These are phyloP conservation scores for Orius insidiosus DNA, from an alignment of 1,140 invertebrate species.

Conservation along the genomic window DNA sequence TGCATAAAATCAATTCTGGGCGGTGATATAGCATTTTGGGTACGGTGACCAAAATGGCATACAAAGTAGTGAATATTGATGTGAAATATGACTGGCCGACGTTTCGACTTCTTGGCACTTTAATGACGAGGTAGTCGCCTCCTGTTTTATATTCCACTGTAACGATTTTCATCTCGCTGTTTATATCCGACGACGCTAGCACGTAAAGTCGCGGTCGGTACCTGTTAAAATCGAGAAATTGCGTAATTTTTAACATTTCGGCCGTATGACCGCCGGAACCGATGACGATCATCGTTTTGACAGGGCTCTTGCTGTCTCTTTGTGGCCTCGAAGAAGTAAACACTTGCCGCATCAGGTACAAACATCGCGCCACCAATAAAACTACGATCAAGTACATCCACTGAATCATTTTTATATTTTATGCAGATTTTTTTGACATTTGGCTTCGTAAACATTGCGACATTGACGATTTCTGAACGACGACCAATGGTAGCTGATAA, in stretches of 20 bases:
- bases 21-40: constrained; percentile 47
- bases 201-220: constrained; percentile 61
- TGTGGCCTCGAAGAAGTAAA: not conserved
- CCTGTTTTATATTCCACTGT: constrained; percentile 6
- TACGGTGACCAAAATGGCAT: constrained; percentile 46
- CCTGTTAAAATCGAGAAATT: constrained; percentile 34
- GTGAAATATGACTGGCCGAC: constrained; percentile 74
- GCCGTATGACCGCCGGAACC: constrained; percentile 68
- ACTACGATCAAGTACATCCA: not conserved
- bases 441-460: constrained; percentile 24
- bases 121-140: constrained; percentile 31
- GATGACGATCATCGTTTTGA: constrained; percentile 34
- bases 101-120: constrained; percentile 66
- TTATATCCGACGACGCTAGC: constrained; percentile 56
- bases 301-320: not conserved
- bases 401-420: no score
- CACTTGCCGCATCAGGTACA: constrained; percentile 3
- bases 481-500: not conserved
- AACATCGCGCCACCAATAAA: not conserved
- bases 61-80: constrained; percentile 58
- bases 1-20: constrained; percentile 70
- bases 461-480: constrained; percentile 22
- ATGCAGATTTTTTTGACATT: no score
- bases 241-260: constrained; percentile 64
- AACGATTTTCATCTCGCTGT: constrained; percentile 33